Base-by-base conservation (phyloP, 2,797 vertebrate species). In the Microctenopoma steveboyesi region DNA sequence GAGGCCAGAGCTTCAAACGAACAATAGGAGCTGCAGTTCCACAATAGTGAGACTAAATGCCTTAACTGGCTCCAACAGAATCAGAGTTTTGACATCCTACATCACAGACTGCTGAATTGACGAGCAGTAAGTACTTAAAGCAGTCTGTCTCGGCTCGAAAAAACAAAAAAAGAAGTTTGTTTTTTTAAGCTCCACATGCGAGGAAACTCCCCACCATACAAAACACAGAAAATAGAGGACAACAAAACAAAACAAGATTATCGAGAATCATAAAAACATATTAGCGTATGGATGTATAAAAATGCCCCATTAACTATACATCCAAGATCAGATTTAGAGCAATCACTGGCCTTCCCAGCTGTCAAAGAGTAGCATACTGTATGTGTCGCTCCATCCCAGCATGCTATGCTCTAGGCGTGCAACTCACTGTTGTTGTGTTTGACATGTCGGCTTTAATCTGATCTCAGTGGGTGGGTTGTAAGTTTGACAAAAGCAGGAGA, bases 211-310 rank as follows among this genome's bases (percentile, higher is more conserved):
- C 48, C 18, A 4, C 22, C 4, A 10, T 47, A 33, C 14, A 5
- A 61, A 65, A 63, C 25, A 43, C n/a, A 1, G 56, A 40, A 14
- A 49, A 68, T 37, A 10, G 43, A 62, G 42, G 74, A 72, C 52
- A 50, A 80, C 80, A 80, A 37, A 64, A 58, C 68, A 75, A 45
- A 91, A 92, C 74, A 40, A 71, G 85, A 87, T 91, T 90, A 89
- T 40, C 11, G 62, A 61, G 85, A 91, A 90, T 88, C 86, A 86
- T 92, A 85, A 91, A 88, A 82, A 61, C 64, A 78, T 53, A 88
- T 85, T 87, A 85, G 58, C 72, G 70, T 27, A 35, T 13, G 72
- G 76, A 48, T 39, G 78, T 57, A 50, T 86, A 79, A 63, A 82
- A 85, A 81, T 50, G 71, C 74, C 75, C 83, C 73, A 78, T 27